These are phyloP conservation scores for Volucella bombylans DNA, from an alignment of 2,888 invertebrate species.

Conservation along the genomic window DNA sequence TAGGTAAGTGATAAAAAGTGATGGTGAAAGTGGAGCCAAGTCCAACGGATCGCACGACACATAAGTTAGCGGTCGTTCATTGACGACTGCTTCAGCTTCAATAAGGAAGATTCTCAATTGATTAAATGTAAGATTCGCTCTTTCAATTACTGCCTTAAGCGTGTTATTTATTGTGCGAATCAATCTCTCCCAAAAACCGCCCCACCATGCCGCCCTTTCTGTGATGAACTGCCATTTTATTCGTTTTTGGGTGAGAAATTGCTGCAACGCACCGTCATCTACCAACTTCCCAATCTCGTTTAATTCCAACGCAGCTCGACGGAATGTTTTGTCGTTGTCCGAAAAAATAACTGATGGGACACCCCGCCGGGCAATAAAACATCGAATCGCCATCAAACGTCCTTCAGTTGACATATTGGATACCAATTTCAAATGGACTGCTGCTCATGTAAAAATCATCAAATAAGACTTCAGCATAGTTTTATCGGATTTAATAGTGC, in stretches of 20 bases:
- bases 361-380: constrained; percentile 36
- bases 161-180: constrained; percentile 30
- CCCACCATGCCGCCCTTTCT: constrained; percentile 48
- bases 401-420: constrained; percentile 20
- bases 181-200: constrained; percentile 52
- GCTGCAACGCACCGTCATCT: constrained; percentile 5
- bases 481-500: too few species aligned
- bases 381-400: constrained; percentile 21
- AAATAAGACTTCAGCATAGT: too few species aligned
- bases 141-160: constrained; percentile 20
- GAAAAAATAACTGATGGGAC: constrained; percentile 4
- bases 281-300: background rate
- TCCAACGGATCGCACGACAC: constrained; percentile 27
- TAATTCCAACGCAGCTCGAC: too few species aligned
- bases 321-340: too few species aligned
- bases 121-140: constrained; percentile 13
- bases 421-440: too few species aligned
- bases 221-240: too few species aligned
- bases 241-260: too few species aligned
- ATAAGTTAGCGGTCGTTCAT: too few species aligned
- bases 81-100: too few species aligned
- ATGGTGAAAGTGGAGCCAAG: constrained; percentile 21
- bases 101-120: constrained; percentile 14
- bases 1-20: constrained; percentile 18
- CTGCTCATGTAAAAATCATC: too few species aligned